Conservation (phyloP, 2,113 vertebrate genomes). For the Echinops telfairi region DNA sequence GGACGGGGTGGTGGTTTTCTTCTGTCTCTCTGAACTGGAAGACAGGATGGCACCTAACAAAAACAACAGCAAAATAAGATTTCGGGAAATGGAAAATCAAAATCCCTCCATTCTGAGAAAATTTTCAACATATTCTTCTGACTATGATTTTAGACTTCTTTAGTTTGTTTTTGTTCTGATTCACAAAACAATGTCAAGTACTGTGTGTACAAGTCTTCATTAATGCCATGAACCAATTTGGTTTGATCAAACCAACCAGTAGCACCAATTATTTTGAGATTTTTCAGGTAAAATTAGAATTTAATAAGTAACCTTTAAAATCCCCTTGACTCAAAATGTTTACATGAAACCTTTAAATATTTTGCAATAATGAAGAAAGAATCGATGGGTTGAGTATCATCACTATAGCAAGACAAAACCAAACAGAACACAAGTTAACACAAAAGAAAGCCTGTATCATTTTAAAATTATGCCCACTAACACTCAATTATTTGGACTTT, state of each 20-base stretch:
- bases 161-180: not conserved
- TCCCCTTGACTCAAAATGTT: not conserved
- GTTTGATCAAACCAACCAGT: not conserved
- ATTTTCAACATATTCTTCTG: not conserved
- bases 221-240: not conserved
- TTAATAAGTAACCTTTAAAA: not conserved
- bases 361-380: not conserved
- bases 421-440: conserved; percentile 12
- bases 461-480: not conserved
- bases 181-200: not conserved
- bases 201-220: not conserved
- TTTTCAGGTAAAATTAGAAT: not conserved
- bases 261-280: not conserved
- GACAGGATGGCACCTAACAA: too few species aligned
- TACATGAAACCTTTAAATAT: not conserved
- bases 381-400: not conserved
- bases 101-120: not conserved
- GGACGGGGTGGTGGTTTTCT: too few species aligned
- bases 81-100: not conserved
- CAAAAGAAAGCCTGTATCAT: not conserved
- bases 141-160: not conserved
- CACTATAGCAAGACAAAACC: not conserved
- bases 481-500: not conserved
- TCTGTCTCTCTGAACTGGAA: too few species aligned
- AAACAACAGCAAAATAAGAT: not conserved